phyloP scores from a whole-genome alignment of 2,113 vertebrate species.

The Stercorarius parasiticus region DNA sequence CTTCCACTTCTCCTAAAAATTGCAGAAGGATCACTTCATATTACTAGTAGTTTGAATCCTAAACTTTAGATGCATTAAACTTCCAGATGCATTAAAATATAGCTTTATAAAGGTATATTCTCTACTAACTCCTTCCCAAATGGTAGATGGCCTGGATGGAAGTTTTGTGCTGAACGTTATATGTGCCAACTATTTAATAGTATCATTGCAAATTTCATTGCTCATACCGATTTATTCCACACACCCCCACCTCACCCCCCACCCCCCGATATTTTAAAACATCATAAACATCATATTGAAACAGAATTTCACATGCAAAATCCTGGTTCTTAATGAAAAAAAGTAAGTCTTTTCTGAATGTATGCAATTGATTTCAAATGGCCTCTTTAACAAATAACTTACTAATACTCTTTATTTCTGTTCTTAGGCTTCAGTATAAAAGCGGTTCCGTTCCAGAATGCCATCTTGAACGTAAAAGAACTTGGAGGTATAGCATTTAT shows the following conservation, averaged over 20 bases:
- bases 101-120: not conserved
- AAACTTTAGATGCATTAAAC: not conserved
- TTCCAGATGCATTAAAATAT: not conserved
- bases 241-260: accelerated
- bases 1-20: not conserved
- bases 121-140: not conserved
- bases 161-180: not conserved
- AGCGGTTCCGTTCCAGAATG: slow-evolving; percentile 95
- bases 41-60: not conserved
- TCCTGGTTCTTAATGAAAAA: not conserved
- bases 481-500: slow-evolving; percentile 89
- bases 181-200: not conserved
- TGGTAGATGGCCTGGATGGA: not conserved
- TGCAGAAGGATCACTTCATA: not conserved
- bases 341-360: not conserved
- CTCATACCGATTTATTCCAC: not conserved
- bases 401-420: slow-evolving; percentile 57
- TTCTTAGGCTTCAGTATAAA: slow-evolving; percentile 97
- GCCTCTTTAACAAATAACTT: not conserved
- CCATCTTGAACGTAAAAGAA: slow-evolving; percentile 97
- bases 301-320: not conserved
- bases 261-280: not conserved
- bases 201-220: not conserved
- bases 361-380: not conserved
- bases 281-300: not conserved